Percentiles rank a stretch among this genome's conserved stretches.
These are phyloP conservation scores for Tylochromis polylepis DNA, from an alignment of 2,113 vertebrate species.

Conservation along the genomic window DNA sequence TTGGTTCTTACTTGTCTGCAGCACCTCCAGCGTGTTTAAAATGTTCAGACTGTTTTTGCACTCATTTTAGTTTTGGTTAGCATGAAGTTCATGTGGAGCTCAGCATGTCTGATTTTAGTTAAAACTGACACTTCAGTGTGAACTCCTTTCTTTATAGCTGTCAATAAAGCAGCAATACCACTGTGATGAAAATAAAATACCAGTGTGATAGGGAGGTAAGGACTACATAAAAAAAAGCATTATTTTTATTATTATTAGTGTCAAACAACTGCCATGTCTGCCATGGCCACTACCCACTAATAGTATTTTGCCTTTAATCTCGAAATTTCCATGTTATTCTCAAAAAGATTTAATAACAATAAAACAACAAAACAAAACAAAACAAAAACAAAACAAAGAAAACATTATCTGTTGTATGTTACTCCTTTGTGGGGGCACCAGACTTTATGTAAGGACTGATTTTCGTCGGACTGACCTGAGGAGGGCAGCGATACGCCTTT, in stretches of 20 bases:
- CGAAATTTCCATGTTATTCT: not conserved
- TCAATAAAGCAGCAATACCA: not conserved
- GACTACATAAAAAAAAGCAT: accelerated
- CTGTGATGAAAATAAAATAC: not conserved
- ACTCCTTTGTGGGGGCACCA: accelerated
- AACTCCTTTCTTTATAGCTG: not conserved
- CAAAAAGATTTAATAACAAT: not conserved
- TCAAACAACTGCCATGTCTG: not conserved
- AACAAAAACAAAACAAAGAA: too few relatives aligned
- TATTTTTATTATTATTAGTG: not conserved
- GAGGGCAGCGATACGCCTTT: accelerated
- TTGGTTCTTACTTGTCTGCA: not conserved
- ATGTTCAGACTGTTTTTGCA: not conserved
- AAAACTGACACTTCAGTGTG: not conserved
- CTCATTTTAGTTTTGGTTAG: not conserved
- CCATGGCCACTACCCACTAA: not conserved
- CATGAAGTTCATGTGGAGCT: accelerated
- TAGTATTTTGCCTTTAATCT: not conserved
- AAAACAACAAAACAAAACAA: too few relatives aligned
- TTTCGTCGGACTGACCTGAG: accelerated
- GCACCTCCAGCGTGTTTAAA: not conserved
- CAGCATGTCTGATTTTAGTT: not conserved
- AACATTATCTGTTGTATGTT: accelerated
- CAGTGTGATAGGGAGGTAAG: not conserved
- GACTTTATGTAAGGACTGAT: not conserved